Conservation (phyloP, 2,113 vertebrate genomes). For the Brachypteracias leptosomus region DNA sequence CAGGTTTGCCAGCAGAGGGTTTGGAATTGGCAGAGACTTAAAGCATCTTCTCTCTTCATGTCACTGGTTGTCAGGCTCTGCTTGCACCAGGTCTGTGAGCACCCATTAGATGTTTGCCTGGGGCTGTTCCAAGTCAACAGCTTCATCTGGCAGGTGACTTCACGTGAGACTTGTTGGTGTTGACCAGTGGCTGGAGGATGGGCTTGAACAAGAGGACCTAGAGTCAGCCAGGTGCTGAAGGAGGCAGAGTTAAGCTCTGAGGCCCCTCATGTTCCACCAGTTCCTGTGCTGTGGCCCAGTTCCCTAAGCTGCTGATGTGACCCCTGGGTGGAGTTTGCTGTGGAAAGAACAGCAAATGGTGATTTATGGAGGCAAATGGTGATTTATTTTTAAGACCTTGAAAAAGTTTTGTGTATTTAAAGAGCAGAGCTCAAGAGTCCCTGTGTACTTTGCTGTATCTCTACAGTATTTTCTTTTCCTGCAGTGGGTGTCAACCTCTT, state of each 20-base stretch:
- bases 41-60: not conserved
- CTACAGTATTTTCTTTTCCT: constrained; percentile 34
- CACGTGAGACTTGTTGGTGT: not conserved
- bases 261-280: accelerated
- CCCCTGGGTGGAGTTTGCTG: not conserved
- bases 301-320: not conserved
- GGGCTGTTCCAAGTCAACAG: not conserved
- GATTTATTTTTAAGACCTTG: not conserved
- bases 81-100: not conserved
- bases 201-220: not conserved
- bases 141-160: not conserved
- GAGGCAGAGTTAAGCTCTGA: not conserved
- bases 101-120: not conserved
- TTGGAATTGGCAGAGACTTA: not conserved
- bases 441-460: not conserved
- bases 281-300: not conserved
- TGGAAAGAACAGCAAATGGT: not conserved
- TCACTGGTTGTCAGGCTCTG: not conserved
- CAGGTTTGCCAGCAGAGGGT: not conserved
- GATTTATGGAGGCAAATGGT: not conserved
- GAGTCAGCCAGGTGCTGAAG: not conserved
- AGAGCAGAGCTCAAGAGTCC: not conserved
- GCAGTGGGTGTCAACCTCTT: constrained; percentile 97
- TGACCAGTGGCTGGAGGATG: not conserved
- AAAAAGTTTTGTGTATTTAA: not conserved